These are phyloP conservation scores for Capromys pilorides DNA, from an alignment of 2,797 vertebrate species.

Conservation along the genomic window DNA sequence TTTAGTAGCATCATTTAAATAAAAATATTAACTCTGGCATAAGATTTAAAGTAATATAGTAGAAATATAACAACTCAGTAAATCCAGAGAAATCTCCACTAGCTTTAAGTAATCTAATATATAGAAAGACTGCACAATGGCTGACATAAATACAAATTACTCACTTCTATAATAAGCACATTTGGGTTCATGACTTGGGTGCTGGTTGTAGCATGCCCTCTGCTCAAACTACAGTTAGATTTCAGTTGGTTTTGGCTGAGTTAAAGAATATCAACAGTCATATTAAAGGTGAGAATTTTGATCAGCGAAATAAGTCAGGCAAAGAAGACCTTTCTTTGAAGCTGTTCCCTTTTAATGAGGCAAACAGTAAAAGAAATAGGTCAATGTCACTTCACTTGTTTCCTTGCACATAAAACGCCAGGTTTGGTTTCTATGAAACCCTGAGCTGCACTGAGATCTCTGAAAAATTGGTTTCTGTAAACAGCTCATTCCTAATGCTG, in stretches of 20 bases:
- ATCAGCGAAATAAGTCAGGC: slow-evolving; percentile 61
- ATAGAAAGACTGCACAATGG: background rate
- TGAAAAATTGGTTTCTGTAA: slow-evolving; percentile 63
- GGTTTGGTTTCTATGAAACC: slow-evolving; percentile 49
- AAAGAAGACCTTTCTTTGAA: slow-evolving; percentile 63
- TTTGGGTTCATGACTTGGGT: slow-evolving; percentile 18
- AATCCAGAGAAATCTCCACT: background rate
- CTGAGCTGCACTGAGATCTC: slow-evolving; percentile 20
- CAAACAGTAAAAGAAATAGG: slow-evolving; percentile 63
- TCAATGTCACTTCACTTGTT: slow-evolving; percentile 65
- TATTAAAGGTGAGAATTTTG: slow-evolving; percentile 74
- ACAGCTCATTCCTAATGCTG: slow-evolving; percentile 66
- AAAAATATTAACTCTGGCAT: slow-evolving; percentile 39
- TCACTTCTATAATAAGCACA: slow-evolving; percentile 11
- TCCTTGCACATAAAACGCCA: slow-evolving; percentile 64
- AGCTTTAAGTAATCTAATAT: slow-evolving; percentile 46
- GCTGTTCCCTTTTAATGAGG: slow-evolving; percentile 66
- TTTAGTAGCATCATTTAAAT: slow-evolving; percentile 41
- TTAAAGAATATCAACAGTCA: slow-evolving; percentile 44
- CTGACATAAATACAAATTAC: slow-evolving; percentile 1
- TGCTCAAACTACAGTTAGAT: slow-evolving; percentile 41
- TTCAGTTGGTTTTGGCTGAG: slow-evolving; percentile 19
- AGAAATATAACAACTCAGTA: slow-evolving; percentile 32
- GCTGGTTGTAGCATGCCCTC: background rate
- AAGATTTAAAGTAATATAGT: slow-evolving; percentile 26